Evolutionary conservation across 2,113 vertebrate species (phyloP).

Genomic region (Rana temporaria): DNA sequence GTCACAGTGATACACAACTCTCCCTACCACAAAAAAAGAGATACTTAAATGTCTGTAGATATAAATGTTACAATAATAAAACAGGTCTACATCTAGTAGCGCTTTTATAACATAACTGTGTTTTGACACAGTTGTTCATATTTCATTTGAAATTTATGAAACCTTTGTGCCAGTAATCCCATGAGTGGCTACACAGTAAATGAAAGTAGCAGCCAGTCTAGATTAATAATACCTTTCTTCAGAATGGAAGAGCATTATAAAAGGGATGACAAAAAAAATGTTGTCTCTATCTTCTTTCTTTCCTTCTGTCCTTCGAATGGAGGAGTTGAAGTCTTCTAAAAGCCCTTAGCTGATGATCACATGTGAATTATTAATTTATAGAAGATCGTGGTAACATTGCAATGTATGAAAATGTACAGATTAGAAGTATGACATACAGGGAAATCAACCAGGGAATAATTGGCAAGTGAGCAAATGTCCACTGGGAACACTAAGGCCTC

Average conservation of each 20-base stretch:
- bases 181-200: slow-evolving; percentile 81
- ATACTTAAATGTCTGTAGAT: slow-evolving; percentile 61
- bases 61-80: slow-evolving; percentile 72
- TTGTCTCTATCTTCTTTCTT: slow-evolving; percentile 69
- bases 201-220: slow-evolving; percentile 83
- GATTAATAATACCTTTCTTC: slow-evolving; percentile 78
- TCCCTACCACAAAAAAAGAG: slow-evolving; percentile 59
- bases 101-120: slow-evolving; percentile 74
- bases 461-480: slow-evolving; percentile 61
- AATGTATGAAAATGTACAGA: slow-evolving; percentile 69
- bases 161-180: slow-evolving; percentile 86
- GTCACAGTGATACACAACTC: background rate
- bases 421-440: slow-evolving; percentile 59
- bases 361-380: slow-evolving; percentile 77
- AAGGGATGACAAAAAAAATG: slow-evolving; percentile 61
- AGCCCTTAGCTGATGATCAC: slow-evolving; percentile 68
- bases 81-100: slow-evolving; percentile 64
- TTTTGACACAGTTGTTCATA: slow-evolving; percentile 90
- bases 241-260: slow-evolving; percentile 71
- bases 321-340: slow-evolving; percentile 66
- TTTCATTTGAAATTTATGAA: slow-evolving; percentile 87
- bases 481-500: no score
- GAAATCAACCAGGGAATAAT: background rate
- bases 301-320: slow-evolving; percentile 56
- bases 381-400: slow-evolving; percentile 70